Evolutionary conservation across 2,797 vertebrate species (phyloP).

Genomic region (Lateolabrax maculatus): DNA sequence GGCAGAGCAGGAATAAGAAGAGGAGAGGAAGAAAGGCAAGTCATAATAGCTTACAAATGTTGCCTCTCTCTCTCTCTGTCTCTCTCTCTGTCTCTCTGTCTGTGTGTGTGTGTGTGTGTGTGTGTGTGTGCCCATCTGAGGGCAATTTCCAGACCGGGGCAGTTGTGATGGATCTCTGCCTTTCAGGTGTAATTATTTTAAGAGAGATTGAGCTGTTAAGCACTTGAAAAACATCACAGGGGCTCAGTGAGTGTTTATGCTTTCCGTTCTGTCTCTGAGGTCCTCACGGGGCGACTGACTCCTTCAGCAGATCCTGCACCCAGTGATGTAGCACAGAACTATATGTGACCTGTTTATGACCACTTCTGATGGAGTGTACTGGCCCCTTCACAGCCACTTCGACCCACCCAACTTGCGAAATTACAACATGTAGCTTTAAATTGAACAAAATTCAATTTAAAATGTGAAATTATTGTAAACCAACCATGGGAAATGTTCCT

Average conservation of each 20-base stretch:
- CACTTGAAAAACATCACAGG: conserved; percentile 83
- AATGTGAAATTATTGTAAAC: no score
- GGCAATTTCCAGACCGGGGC: conserved; percentile 84
- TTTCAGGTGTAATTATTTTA: conserved; percentile 90
- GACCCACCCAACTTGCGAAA: no score
- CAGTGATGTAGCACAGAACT: background rate
- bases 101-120: conserved; percentile 5
- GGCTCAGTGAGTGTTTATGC: conserved; percentile 84
- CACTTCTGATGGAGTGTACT: no score
- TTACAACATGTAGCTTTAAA: no score
- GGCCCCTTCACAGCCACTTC: no score
- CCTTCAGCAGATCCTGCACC: conserved; percentile 12
- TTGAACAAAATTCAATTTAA: no score
- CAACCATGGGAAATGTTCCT: no score
- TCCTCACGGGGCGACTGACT: conserved; percentile 53
- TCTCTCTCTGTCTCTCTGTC: background rate
- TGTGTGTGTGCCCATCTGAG: conserved; percentile 84
- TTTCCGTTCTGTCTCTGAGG: conserved; percentile 78
- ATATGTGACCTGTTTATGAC: background rate
- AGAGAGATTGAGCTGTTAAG: conserved; percentile 87
- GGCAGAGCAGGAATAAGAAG: conserved; percentile 7
- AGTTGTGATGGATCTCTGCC: conserved; percentile 85
- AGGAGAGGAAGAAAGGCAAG: conserved; percentile 39
- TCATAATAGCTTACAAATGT: conserved; percentile 81
- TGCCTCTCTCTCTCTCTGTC: conserved; percentile 12